Evolutionary conservation across 1,140 invertebrate species (phyloP).

Genomic region (Maniola jurtina): DNA sequence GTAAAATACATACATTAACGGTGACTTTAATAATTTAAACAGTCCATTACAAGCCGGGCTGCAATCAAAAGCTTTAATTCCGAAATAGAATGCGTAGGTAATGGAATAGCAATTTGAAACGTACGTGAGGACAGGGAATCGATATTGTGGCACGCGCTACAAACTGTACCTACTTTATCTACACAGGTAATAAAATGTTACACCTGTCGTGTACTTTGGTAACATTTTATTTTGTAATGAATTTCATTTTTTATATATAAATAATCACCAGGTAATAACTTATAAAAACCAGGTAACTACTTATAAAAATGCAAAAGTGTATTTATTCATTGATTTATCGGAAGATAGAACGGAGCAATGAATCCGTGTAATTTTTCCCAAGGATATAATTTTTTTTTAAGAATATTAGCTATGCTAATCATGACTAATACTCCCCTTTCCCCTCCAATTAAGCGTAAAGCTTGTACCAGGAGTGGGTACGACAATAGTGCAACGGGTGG

Average conservation of each 20-base stretch:
- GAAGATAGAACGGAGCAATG: no score
- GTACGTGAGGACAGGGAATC: conserved; percentile 54
- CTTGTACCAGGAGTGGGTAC: no score
- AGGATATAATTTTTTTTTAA: no score
- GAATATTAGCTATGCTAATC: no score
- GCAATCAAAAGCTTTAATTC: conserved; percentile 37
- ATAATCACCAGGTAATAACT: no score
- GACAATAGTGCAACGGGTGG: no score
- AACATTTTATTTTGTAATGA: not conserved
- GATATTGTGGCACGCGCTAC: conserved; percentile 57
- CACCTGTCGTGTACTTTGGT: not conserved
- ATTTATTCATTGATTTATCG: no score
- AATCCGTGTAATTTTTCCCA: no score
- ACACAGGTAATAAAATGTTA: not conserved
- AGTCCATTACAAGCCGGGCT: conserved; percentile 5
- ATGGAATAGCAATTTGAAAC: conserved; percentile 51
- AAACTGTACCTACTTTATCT: conserved; percentile 25
- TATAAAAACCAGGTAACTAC: no score
- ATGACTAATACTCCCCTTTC: no score
- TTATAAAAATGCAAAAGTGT: no score
- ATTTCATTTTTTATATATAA: not conserved
- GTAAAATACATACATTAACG: not conserved
- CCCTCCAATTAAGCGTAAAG: no score
- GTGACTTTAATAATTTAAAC: conserved; percentile 3
- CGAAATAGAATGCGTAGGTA: conserved; percentile 41